phyloP scores from a whole-genome alignment of 2,797 vertebrate species.

The Danio kyathit region DNA sequence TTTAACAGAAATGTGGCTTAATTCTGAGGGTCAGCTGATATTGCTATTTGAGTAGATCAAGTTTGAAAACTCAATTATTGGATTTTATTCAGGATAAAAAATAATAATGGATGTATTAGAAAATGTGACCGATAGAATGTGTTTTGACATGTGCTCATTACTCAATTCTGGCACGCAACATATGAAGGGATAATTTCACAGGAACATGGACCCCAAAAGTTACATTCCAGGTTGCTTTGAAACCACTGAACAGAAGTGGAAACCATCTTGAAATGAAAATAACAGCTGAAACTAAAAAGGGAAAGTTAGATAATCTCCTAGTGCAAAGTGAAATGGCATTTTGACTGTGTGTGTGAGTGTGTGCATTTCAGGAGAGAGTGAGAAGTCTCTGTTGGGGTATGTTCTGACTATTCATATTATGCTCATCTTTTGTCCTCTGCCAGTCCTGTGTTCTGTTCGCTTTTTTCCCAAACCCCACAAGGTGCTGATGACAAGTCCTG shows the following conservation, averaged over 20 bases:
- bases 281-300: conserved; percentile 51
- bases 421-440: conserved; percentile 17
- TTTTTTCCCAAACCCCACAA: conserved; percentile 47
- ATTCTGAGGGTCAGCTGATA: conserved; percentile 32
- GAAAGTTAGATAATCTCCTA: conserved; percentile 49
- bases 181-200: conserved; percentile 10
- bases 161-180: conserved; percentile 22
- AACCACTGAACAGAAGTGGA: conserved; percentile 44
- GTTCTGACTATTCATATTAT: conserved; percentile 41
- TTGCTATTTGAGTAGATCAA: conserved; percentile 13
- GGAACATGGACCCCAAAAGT: conserved; percentile 8
- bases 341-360: not conserved
- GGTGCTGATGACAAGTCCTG: conserved; percentile 46
- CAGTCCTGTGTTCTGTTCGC: conserved; percentile 17
- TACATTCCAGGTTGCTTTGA: conserved; percentile 43
- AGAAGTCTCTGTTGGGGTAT: conserved; percentile 39
- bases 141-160: conserved; percentile 10
- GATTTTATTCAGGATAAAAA: conserved; percentile 1
- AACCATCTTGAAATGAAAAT: conserved; percentile 36
- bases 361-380: conserved; percentile 36
- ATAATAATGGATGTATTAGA: not conserved
- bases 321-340: conserved; percentile 48
- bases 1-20: conserved; percentile 3
- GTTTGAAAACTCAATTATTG: not conserved
- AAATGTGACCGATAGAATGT: conserved; percentile 11